Conservation (phyloP, 2,113 vertebrate species). For the Actinemys pallida region DNA sequence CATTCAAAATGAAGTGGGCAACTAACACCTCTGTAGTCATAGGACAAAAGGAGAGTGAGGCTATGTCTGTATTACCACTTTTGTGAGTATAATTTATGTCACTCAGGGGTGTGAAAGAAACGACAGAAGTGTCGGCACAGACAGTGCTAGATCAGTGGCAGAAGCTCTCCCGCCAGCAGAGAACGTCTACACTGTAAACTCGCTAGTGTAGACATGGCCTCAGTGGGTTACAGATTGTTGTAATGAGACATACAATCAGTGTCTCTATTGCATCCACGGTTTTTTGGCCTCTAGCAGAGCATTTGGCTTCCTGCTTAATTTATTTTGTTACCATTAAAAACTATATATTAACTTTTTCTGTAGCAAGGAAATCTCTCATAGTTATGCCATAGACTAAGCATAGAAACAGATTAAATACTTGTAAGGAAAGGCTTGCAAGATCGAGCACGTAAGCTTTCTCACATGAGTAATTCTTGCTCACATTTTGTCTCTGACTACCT, state of each 20-base stretch:
- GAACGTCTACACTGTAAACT: too few species aligned
- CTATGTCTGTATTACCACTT: too few species aligned
- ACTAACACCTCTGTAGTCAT: too few species aligned
- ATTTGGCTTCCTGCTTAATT: not conserved
- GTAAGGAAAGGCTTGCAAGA: not conserved
- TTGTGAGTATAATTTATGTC: too few species aligned
- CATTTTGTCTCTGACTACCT: not conserved
- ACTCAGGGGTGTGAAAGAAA: too few species aligned
- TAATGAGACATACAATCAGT: not conserved
- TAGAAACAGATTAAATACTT: not conserved
- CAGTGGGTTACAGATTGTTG: not conserved
- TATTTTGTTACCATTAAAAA: not conserved
- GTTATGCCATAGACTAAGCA: not conserved
- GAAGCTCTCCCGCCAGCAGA: too few species aligned
- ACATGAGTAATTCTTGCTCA: not conserved
- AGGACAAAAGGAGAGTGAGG: not conserved
- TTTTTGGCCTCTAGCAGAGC: not conserved
- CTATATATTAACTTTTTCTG: not conserved
- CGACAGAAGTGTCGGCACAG: too few species aligned
- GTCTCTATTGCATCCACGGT: not conserved
- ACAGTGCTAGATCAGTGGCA: too few species aligned
- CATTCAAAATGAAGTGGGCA: too few species aligned
- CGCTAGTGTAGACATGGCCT: not conserved
- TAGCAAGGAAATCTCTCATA: accelerated
- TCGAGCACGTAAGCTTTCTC: not conserved